Conservation (phyloP, 1,140 invertebrate genomes). For the Drosophila jambulina region DNA sequence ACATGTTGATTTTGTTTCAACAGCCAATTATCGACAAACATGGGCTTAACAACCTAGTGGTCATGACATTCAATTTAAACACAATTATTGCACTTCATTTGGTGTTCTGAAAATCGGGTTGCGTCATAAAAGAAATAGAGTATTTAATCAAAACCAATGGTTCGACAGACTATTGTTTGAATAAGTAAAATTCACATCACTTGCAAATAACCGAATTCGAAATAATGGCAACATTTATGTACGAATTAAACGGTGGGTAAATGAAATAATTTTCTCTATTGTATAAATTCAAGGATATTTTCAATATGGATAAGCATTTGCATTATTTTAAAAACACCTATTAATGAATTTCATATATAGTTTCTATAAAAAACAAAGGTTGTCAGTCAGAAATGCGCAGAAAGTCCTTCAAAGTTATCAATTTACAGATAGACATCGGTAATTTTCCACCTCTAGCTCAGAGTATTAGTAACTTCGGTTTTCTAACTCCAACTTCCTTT, state of each 20-base stretch:
- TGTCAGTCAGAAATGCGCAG: background rate
- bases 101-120: background rate
- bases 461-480: constrained; percentile 15
- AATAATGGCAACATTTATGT: background rate
- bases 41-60: background rate
- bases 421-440: background rate
- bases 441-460: background rate
- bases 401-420: background rate
- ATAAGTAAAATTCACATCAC: background rate
- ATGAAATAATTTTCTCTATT: background rate
- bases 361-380: background rate
- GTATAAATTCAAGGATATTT: background rate
- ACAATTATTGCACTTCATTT: constrained; percentile 9
- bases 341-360: no score
- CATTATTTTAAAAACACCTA: background rate
- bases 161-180: background rate
- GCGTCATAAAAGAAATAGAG: background rate
- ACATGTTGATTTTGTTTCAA: constrained; percentile 3
- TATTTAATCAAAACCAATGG: background rate
- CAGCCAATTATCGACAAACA: constrained; percentile 1
- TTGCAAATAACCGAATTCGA: background rate
- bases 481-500: background rate
- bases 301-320: background rate
- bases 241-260: background rate
- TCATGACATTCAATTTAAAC: constrained; percentile 28